Conservation (phyloP, 2,888 invertebrate genomes). For the Camponotus fellah region DNA sequence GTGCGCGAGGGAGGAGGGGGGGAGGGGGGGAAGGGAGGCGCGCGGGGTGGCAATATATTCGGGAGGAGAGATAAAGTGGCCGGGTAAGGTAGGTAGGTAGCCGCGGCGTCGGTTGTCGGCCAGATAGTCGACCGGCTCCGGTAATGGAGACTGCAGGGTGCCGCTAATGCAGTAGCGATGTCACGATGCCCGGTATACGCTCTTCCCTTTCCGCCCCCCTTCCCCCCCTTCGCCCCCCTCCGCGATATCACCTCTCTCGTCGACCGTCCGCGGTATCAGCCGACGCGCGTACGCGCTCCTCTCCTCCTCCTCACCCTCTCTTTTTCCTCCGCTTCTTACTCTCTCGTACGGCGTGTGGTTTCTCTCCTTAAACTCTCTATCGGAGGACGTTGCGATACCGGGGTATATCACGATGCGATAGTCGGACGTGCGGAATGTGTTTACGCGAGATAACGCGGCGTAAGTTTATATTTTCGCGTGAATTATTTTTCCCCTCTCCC, state of each 20-base stretch:
- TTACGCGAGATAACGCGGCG: constrained; percentile 16
- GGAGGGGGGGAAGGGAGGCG: constrained; percentile 57
- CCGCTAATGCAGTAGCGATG: constrained; percentile 86
- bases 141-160: constrained; percentile 85
- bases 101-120: constrained; percentile 82
- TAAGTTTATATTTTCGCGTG: constrained; percentile 24
- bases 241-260: too few relatives aligned
- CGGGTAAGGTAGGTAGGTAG: constrained; percentile 78
- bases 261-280: constrained; percentile 36
- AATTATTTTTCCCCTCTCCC: neutral
- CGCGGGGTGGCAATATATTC: constrained; percentile 81
- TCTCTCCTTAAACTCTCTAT: constrained; percentile 66
- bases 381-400: constrained; percentile 58
- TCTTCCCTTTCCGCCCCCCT: constrained; percentile 56
- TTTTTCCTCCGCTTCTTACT: neutral
- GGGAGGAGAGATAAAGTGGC: constrained; percentile 79
- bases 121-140: constrained; percentile 81
- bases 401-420: constrained; percentile 42
- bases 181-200: constrained; percentile 79
- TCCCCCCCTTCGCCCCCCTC: constrained; percentile 3
- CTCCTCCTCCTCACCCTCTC: constrained; percentile 17
- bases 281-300: constrained; percentile 55
- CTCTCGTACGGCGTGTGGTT: constrained; percentile 20
- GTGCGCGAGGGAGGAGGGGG: constrained; percentile 63
- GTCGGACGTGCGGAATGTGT: constrained; percentile 46